Base-by-base conservation (phyloP, 1,140 invertebrate genomes). In the Drosophila sp. region DNA sequence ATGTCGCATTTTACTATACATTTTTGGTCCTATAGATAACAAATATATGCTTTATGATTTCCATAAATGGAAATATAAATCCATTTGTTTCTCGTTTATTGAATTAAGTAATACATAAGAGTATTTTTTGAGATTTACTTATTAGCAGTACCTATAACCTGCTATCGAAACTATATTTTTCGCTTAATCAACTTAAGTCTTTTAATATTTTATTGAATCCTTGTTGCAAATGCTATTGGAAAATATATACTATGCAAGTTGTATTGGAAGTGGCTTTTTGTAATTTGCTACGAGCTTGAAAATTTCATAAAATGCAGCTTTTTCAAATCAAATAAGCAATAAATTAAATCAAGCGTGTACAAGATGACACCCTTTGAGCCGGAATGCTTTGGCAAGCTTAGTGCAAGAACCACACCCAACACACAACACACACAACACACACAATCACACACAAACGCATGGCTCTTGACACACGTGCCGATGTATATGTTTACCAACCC, bases 281-380 rank as follows among this genome's bases (percentile, higher is more conserved):
- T 9, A 7, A 13, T 34, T 13, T 61, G 16, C 13, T 13, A 1
- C 51, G 36, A 29, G 46, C 27, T 50, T 50, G 46, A 50, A 50
- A 65, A 65, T 65, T 65, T 36, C 61, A 72, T 50, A 51, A 72
- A 66, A 66, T 50, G 25, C 46, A 43, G 32, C 62, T 45, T 45
- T 51, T 51, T 50, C 56, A 46, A 76, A 78, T 76, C 66, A 78
- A 63, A 69, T 80, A 65, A 53, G 72, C 81, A 77, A 80, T 77
- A 69, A 80, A 77, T 84, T 62, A 63, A 72, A 80, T 77, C 61
- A 84, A 70, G 67, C 64, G 81, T 69, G 76, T 66, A 80, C 76
- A 78, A 78, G 67, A 66, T 76, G 74, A 83, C 81, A 80, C 69
- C 64, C 67, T 77, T 70, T 77, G 72, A 79, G 77, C 72, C 53